phyloP scores from a whole-genome alignment of 2,888 invertebrate genomes.

The Nomada goodeniana region DNA sequence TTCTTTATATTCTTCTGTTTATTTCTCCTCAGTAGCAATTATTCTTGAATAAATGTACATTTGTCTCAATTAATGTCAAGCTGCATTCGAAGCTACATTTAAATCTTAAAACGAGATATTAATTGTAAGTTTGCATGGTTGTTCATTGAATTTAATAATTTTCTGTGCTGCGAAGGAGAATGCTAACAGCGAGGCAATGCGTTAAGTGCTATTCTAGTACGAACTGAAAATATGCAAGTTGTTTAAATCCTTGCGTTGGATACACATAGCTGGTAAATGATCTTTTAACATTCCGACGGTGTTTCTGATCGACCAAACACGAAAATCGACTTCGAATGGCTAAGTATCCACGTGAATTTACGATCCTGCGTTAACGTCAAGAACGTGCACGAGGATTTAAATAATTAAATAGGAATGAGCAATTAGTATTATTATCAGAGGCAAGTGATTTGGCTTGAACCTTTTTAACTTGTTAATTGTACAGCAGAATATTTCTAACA shows the following conservation, averaged over 20 bases:
- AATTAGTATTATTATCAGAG: constrained; percentile 40
- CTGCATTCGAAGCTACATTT: too few species aligned
- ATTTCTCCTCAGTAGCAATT: neutral
- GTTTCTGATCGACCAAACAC: constrained; percentile 30
- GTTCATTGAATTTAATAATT: too few species aligned
- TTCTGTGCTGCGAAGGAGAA: too few species aligned
- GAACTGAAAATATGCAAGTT: constrained; percentile 16
- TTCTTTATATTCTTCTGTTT: neutral
- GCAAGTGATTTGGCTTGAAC: neutral
- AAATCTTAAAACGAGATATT: too few species aligned
- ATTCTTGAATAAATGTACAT: too few species aligned
- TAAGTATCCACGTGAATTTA: constrained; percentile 31
- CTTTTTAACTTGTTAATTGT: neutral
- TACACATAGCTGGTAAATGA: constrained; percentile 10
- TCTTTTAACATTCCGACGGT: constrained; percentile 45
- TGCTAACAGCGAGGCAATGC: neutral
- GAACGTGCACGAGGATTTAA: constrained; percentile 31
- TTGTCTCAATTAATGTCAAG: too few species aligned
- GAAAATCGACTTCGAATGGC: constrained; percentile 52
- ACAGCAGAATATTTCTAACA: neutral
- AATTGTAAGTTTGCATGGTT: too few species aligned
- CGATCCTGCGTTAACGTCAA: constrained; percentile 39
- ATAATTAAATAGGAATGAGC: constrained; percentile 37
- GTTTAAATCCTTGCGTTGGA: constrained; percentile 27
- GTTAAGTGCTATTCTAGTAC: constrained; percentile 9